Base-by-base conservation (phyloP, 2,113 vertebrate species). In the Vanacampus margaritifer region DNA sequence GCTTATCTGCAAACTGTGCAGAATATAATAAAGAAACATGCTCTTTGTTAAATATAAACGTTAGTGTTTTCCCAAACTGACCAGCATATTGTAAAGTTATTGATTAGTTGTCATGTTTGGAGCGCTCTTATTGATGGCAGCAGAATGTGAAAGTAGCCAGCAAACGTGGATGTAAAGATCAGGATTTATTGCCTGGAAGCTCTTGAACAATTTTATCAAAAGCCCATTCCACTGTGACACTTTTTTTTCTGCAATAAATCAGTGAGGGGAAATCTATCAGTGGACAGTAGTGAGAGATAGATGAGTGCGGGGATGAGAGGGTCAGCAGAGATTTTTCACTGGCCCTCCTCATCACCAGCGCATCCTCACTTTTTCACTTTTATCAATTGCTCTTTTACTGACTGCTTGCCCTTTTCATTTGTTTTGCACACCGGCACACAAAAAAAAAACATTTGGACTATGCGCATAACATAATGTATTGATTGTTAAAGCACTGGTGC, bases 121-220 rank as follows among this genome's bases (percentile, higher is more conserved):
- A 92, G 90, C 60, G 88, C 87, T 90, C 89, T 96, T 97, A 98
- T 98, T 95, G 96, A 99, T 96, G 95, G 92, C 87, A 79, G 87
- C 86, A 93, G 93, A 96, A 97, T 96, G 94, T 95, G 94, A 94
- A 97, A 96, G 93, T 94, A 95, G 95, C 93, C 85, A 84, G 93
- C 90, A 92, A 92, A 93, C 92, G 93, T 94, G 94, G 93, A 93
- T 94, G 94, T 94, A 95, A 95, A 95, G 95, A 98, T 95, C 93
- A 95, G 93, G 94, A 99, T 99, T 98, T 98, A 99, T 98, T 92
- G 94, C 95, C 89, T 91, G 91, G 93, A 95, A 98, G 96, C 97
- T 95, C 94, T 96, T 93, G 94, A 97, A 98, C 95, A 98, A 98
- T 99, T 99, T 98, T 98, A 98, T 99, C 96, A 99, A 98, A 99